phyloP scores from a whole-genome alignment of 2,113 vertebrate species.

The Theristicus caerulescens region DNA sequence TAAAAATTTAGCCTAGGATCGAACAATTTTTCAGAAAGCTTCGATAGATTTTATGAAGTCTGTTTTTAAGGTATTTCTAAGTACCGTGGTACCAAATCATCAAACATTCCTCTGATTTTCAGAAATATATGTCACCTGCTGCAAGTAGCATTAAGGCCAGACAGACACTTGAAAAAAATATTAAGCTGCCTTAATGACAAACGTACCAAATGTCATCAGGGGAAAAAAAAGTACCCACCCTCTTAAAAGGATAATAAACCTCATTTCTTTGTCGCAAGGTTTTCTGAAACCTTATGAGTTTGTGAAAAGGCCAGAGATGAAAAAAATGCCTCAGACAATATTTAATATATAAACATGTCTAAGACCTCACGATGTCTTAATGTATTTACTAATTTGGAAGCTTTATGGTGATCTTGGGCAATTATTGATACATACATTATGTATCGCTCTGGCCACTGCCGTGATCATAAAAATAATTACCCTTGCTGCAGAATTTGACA shows the following conservation, averaged over 20 bases:
- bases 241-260: background rate
- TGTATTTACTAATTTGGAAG: background rate
- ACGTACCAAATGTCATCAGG: background rate
- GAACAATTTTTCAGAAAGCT: background rate
- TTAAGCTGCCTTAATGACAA: background rate
- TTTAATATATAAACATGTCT: background rate
- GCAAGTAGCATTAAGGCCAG: background rate
- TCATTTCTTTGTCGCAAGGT: background rate
- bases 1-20: background rate
- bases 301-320: background rate
- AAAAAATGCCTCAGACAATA: background rate
- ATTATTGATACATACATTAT: background rate
- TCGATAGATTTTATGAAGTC: fast-evolving
- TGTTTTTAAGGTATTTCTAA: background rate
- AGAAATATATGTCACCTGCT: background rate
- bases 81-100: background rate
- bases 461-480: background rate
- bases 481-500: background rate
- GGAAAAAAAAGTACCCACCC: background rate
- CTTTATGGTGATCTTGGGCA: background rate
- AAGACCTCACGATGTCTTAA: background rate
- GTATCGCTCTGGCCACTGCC: background rate
- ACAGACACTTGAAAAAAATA: background rate
- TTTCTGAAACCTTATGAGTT: background rate
- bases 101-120: background rate